Evolutionary conservation across 2,113 vertebrate species (phyloP).

Genomic region (Tautogolabrus adspersus): DNA sequence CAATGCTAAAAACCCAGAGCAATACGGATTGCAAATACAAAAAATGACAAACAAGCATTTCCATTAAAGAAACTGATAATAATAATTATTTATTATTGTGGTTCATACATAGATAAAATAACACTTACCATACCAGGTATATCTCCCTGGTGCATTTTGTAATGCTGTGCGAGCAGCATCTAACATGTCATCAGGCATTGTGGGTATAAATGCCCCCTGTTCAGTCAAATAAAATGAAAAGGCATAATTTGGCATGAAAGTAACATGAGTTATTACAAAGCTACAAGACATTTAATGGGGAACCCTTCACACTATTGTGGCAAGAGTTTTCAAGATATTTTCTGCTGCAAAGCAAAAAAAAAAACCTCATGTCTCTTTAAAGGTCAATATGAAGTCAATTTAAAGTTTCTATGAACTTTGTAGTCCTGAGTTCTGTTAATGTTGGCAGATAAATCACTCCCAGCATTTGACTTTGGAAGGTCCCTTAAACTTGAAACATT

Average conservation of each 20-base stretch:
- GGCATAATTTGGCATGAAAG: too few relatives aligned
- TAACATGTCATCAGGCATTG: slow-evolving; percentile 91
- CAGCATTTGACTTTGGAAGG: neutral
- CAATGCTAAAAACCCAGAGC: neutral
- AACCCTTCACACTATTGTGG: too few relatives aligned
- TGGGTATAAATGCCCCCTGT: slow-evolving; percentile 88
- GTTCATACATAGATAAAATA: neutral
- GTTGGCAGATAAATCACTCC: too few relatives aligned
- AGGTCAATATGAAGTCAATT: too few relatives aligned
- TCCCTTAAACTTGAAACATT: neutral
- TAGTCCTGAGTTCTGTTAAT: too few relatives aligned
- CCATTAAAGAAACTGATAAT: neutral
- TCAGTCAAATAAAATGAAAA: neutral
- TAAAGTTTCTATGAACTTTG: too few relatives aligned
- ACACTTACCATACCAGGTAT: slow-evolving; percentile 89
- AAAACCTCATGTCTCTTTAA: too few relatives aligned
- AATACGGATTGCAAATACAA: neutral
- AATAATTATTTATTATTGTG: neutral
- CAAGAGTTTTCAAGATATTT: too few relatives aligned
- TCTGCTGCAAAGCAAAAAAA: too few relatives aligned
- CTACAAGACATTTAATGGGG: too few relatives aligned
- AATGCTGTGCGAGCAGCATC: slow-evolving; percentile 68
- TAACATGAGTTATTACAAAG: neutral
- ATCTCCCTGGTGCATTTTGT: neutral
- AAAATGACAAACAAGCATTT: neutral